Base-by-base conservation (phyloP, 2,113 vertebrate genomes). In the Pithys albifrons region DNA sequence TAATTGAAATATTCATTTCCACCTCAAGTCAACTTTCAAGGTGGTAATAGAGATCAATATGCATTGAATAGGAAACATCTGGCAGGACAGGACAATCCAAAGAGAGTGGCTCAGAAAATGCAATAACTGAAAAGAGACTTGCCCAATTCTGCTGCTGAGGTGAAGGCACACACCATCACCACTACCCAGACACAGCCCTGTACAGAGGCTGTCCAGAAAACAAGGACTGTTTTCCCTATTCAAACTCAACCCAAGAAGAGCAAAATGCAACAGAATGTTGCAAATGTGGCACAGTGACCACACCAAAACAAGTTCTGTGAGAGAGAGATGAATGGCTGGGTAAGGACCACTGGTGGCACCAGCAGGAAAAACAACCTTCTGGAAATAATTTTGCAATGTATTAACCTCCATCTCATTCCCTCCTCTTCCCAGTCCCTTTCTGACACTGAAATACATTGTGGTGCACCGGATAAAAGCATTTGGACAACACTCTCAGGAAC, bases 1-100 rank as follows among this genome's bases (percentile, higher is more conserved):
- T 84, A 96, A 96, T 79, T 96, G 92, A 19, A 91, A 70, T 84
- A 96, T 86, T 95, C 55, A 87, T 95, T 96, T 97, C 77, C 35
- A 97, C 80, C 92, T 94, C 69, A 79, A 95, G 59, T 91, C 76
- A 83, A 43, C 97, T 97, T 96, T 91, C 87, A 84, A 74, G 89
- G 90, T 89, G 79, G 71, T 71, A 96, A 93, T 46, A 31, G 88
- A 95, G 97, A 91, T 39, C 81, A 91, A 27, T 65, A 80, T 10
- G 41, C 48, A 65, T 82, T 91, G 92, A 91, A 79, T 55, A 49
- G 84, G 74, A 93, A 97, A 96, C 70, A 95, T 79, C 89, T 96
- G 91, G 77, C 41, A 67, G 24, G 61, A 74, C 41, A 67, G 24
- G 61, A 74, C 95, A 91, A 96, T 62, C 74, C 66, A 51, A 93